These are phyloP conservation scores for Sesamia nonagrioides DNA, from an alignment of 1,140 invertebrate species.

Conservation along the genomic window DNA sequence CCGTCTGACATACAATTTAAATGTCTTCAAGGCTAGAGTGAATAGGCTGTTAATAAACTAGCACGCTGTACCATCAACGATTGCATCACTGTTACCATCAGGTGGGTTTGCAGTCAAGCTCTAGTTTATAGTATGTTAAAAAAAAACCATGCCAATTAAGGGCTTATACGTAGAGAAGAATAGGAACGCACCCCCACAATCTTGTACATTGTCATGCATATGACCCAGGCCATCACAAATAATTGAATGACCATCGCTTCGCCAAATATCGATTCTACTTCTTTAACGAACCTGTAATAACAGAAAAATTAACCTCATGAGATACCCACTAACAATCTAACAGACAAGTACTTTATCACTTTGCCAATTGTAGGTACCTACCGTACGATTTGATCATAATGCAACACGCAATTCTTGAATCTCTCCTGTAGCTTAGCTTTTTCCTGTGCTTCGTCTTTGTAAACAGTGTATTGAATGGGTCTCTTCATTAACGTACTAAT, in stretches of 20 bases:
- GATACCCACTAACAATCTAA: neutral
- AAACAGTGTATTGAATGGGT: neutral
- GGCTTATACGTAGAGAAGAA: neutral
- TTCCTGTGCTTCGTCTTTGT: constrained; percentile 32
- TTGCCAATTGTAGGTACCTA: constrained; percentile 44
- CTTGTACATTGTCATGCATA: constrained; percentile 78
- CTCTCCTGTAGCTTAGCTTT: constrained; percentile 51
- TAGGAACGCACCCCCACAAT: constrained; percentile 69
- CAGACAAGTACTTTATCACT: too few species aligned
- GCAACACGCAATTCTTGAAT: constrained; percentile 63
- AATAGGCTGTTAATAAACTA: too few species aligned
- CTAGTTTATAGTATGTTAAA: too few species aligned
- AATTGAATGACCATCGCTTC: constrained; percentile 73
- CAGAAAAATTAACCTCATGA: too few species aligned
- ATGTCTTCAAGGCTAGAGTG: too few species aligned
- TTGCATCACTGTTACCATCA: too few species aligned
- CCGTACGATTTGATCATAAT: constrained; percentile 69
- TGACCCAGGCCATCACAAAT: constrained; percentile 72
- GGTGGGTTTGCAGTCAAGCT: too few species aligned
- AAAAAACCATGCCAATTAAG: too few species aligned
- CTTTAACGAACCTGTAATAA: constrained; percentile 65
- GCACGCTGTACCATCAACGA: too few species aligned
- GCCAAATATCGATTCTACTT: constrained; percentile 72
- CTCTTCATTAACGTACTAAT: neutral
- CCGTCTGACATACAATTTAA: too few species aligned